Percentiles rank a stretch among this genome's conserved stretches.
Conservation (phyloP, 2,797 vertebrate genomes). For the Dermochelys coriacea region DNA sequence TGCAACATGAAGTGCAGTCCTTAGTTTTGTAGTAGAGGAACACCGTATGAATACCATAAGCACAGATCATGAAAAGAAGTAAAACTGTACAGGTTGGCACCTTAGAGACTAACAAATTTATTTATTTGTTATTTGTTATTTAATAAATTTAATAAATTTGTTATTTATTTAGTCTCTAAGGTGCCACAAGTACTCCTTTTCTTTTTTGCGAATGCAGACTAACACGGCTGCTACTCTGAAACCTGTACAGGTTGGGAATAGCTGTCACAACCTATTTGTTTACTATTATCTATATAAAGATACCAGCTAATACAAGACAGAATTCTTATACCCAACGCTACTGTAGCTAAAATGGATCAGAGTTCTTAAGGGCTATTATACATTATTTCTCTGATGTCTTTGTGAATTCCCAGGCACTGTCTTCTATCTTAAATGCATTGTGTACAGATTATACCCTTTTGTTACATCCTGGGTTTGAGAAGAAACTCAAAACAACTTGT, state of each 20-base stretch:
- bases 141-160: too few relatives aligned
- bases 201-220: too few relatives aligned
- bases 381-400: not conserved
- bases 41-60: not conserved
- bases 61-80: not conserved
- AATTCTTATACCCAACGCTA: not conserved
- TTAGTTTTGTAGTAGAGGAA: not conserved
- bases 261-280: not conserved
- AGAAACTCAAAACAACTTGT: not conserved
- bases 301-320: rapidly evolving
- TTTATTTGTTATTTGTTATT: too few relatives aligned
- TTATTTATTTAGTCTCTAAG: too few relatives aligned
- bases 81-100: not conserved
- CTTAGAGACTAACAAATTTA: too few relatives aligned
- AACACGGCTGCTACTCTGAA: too few relatives aligned
- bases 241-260: not conserved
- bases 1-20: not conserved
- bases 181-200: too few relatives aligned
- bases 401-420: not conserved
- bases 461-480: not conserved
- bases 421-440: not conserved
- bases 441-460: not conserved
- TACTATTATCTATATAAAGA: not conserved
- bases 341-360: rapidly evolving
- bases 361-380: not conserved